A percentile compares a stretch with the other conserved stretches of the same genome.
phyloP scores from a whole-genome alignment of 2,113 vertebrate species.

The Corvus cornix region DNA sequence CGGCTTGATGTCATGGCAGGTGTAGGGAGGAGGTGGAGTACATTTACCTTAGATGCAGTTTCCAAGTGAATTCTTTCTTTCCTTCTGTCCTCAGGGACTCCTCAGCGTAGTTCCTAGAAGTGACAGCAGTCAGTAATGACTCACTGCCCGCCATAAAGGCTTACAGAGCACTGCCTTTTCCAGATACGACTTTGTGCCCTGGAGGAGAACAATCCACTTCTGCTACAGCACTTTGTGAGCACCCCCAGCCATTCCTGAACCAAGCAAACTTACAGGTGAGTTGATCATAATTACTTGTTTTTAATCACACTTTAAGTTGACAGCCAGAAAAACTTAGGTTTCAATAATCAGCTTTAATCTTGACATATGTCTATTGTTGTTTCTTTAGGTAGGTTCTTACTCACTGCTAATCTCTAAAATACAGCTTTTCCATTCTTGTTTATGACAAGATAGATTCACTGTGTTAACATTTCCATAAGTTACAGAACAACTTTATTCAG shows the following conservation, averaged over 20 bases:
- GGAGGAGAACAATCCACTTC: background rate
- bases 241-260: background rate
- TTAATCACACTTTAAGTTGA: background rate
- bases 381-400: background rate
- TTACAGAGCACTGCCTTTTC: background rate
- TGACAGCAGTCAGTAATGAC: background rate
- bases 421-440: background rate
- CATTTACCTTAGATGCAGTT: background rate
- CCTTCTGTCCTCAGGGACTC: background rate
- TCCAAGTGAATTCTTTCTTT: background rate
- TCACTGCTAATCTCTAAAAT: background rate
- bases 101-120: background rate
- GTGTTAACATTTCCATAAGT: background rate
- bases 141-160: background rate
- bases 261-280: background rate
- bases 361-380: background rate
- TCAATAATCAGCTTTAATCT: background rate
- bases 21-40: background rate
- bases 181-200: background rate
- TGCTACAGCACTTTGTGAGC: background rate
- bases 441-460: background rate
- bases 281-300: background rate
- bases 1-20: background rate
- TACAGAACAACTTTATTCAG: background rate
- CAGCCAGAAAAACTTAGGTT: background rate